Percentiles rank a stretch among this genome's conserved stretches.
phyloP scores from a whole-genome alignment of 2,888 invertebrate species.

The Agrotis ipsilon region DNA sequence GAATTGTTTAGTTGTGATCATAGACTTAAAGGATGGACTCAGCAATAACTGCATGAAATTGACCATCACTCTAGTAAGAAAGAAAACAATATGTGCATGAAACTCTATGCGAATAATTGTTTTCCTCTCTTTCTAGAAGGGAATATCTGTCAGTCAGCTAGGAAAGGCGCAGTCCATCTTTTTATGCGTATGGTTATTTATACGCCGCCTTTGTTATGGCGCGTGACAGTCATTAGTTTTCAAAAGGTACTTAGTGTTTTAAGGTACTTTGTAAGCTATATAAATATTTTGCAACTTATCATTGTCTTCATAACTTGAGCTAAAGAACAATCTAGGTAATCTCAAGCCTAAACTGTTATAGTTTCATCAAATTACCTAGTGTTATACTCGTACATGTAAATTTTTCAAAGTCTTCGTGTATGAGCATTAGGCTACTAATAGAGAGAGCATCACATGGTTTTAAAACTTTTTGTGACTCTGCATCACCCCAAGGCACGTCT shows the following conservation, averaged over 20 bases:
- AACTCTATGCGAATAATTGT: no score
- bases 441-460: neutral
- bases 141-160: no score
- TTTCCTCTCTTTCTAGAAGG: no score
- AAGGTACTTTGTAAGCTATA: neutral
- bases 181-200: no score
- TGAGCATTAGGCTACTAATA: neutral
- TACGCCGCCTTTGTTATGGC: neutral
- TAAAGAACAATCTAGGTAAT: slow-evolving; percentile 2
- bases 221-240: neutral
- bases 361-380: neutral
- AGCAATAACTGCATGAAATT: no score
- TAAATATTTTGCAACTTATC: neutral
- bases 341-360: neutral
- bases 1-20: neutral
- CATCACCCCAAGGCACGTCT: no score
- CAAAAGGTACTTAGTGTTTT: neutral
- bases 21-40: no score
- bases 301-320: neutral
- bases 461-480: no score
- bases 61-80: no score
- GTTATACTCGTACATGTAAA: neutral
- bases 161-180: no score
- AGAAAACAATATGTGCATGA: no score
- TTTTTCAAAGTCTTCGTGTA: neutral